Evolutionary conservation across 2,797 vertebrate genomes (phyloP).

Genomic region (Propithecus deckenii): DNA sequence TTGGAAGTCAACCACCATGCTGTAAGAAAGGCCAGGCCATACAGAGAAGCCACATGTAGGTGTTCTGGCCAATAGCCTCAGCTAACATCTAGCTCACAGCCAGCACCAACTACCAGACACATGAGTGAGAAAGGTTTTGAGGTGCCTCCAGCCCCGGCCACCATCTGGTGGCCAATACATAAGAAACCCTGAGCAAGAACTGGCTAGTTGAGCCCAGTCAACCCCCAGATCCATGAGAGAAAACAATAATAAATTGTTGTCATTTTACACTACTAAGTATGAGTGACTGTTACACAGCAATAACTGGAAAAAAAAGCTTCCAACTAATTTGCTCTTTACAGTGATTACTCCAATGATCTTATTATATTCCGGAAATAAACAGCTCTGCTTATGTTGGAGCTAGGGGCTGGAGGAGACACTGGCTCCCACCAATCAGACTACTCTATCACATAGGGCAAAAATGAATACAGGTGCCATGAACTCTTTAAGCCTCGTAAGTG

Average conservation of each 20-base stretch:
- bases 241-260: background rate
- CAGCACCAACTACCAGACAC: background rate
- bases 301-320: background rate
- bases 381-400: background rate
- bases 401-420: background rate
- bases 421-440: background rate
- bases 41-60: background rate
- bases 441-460: background rate
- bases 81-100: background rate
- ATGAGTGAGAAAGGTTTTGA: background rate
- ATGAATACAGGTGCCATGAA: background rate
- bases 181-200: background rate
- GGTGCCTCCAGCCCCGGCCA: background rate
- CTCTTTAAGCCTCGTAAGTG: background rate
- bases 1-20: background rate
- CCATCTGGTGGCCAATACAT: background rate
- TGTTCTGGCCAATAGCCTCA: background rate
- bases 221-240: background rate
- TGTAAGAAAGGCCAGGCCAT: background rate
- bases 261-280: background rate
- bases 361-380: constrained; percentile 13
- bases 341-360: background rate
- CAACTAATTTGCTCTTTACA: background rate
- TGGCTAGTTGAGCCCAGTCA: background rate
- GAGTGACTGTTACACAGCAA: background rate